phyloP scores from a whole-genome alignment of 2,888 invertebrate species.

The Deilephila porcellus region DNA sequence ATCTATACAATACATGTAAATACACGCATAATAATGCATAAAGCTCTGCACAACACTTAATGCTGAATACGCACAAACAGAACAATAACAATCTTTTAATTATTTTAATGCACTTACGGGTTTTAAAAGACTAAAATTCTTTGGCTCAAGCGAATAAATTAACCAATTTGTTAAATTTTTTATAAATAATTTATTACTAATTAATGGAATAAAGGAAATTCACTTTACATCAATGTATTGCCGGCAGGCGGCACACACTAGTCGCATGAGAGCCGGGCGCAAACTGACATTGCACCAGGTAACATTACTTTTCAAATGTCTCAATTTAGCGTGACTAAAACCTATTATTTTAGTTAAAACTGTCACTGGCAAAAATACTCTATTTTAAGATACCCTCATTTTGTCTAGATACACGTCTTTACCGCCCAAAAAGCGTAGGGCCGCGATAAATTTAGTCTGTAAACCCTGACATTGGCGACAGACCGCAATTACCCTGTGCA shows the following conservation, averaged over 20 bases:
- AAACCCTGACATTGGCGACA: neutral
- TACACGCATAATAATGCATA: constrained; percentile 25
- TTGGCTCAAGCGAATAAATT: constrained; percentile 45
- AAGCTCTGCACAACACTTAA: constrained; percentile 24
- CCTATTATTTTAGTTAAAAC: too few relatives aligned
- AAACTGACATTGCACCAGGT: too few relatives aligned
- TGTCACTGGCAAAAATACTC: too few relatives aligned
- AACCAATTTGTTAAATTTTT: constrained; percentile 37
- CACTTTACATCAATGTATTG: neutral
- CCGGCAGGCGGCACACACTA: too few relatives aligned
- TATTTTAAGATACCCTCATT: too few relatives aligned
- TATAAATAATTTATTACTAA: constrained; percentile 1
- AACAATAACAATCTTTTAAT: constrained; percentile 41
- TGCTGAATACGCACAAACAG: constrained; percentile 40
- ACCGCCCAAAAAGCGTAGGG: neutral
- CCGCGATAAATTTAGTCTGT: neutral
- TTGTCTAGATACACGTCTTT: neutral
- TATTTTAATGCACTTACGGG: constrained; percentile 37
- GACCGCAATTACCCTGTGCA: constrained; percentile 12
- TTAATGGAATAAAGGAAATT: constrained; percentile 3
- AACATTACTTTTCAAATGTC: neutral
- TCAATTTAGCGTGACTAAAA: too few relatives aligned
- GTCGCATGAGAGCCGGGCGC: neutral
- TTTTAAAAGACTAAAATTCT: constrained; percentile 48
- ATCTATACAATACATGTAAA: constrained; percentile 19